phyloP scores from a whole-genome alignment of 53 echinoderm and acorn worm species.

The Actinopyga echinites region DNA sequence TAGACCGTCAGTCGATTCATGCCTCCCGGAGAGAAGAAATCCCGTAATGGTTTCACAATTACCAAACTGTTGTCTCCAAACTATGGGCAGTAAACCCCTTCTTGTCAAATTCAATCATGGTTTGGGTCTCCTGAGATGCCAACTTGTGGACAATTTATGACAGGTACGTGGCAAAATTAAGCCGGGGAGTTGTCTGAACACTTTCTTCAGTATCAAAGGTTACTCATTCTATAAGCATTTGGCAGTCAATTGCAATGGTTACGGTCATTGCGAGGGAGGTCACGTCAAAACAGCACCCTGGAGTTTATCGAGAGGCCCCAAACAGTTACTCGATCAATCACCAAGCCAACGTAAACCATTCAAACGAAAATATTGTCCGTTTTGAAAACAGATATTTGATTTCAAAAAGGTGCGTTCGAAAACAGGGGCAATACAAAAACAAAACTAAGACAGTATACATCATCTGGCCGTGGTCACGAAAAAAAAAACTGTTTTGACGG shows the following conservation, averaged over 20 bases:
- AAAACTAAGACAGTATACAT: too few species aligned
- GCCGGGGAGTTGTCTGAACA: not conserved
- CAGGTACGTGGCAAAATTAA: not conserved
- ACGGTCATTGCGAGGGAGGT: not conserved
- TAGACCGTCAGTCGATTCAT: not conserved
- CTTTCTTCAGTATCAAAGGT: not conserved
- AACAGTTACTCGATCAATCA: conserved; percentile 12
- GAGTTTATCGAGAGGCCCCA: conserved; percentile 13
- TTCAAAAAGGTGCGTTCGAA: too few species aligned
- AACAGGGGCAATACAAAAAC: too few species aligned
- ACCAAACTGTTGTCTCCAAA: not conserved
- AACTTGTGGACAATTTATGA: not conserved
- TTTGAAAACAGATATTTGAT: too few species aligned
- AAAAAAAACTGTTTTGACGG: too few species aligned
- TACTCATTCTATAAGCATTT: conserved; percentile 18
- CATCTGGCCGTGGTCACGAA: too few species aligned
- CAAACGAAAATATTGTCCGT: too few species aligned
- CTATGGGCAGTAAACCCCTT: not conserved
- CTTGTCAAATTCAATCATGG: conserved; percentile 20
- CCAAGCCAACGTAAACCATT: not conserved
- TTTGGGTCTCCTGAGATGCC: not conserved
- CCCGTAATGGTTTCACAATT: conserved; percentile 27
- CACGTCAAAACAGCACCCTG: conserved; percentile 7
- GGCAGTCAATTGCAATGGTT: conserved; percentile 6
- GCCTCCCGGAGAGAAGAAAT: conserved; percentile 10